phyloP scores from a whole-genome alignment of 2,888 invertebrate species.

The Cephus sareptanus region DNA sequence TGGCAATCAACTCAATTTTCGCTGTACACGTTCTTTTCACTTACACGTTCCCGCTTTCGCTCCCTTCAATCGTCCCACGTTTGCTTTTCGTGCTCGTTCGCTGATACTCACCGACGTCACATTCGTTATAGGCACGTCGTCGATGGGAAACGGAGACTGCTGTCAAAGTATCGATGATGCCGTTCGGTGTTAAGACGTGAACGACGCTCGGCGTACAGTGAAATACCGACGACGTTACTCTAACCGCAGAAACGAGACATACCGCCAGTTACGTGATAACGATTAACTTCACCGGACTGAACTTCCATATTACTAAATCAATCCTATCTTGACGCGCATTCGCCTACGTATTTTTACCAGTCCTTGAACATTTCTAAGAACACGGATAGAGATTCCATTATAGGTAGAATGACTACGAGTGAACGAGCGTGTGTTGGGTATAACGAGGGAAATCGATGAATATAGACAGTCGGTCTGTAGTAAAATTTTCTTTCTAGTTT shows the following conservation, averaged over 20 bases:
- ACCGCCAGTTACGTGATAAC: neutral
- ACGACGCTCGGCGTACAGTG: neutral
- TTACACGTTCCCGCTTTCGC: neutral
- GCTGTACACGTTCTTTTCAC: conserved; percentile 9
- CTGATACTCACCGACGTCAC: neutral
- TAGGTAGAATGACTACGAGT: neutral
- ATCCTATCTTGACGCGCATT: neutral
- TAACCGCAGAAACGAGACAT: neutral
- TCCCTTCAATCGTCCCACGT: neutral
- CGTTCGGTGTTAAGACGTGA: neutral
- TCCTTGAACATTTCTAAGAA: neutral
- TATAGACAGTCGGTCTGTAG: neutral
- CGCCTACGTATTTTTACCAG: neutral
- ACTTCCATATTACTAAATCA: neutral
- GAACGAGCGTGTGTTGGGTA: neutral
- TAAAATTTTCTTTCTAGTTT: neutral
- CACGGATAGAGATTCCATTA: neutral
- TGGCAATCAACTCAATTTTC: conserved; percentile 41
- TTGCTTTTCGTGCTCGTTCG: neutral
- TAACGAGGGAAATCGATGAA: neutral
- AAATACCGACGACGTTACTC: neutral
- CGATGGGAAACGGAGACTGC: neutral
- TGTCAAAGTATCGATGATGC: neutral
- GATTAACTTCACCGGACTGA: neutral
- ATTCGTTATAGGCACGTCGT: neutral